Base-by-base conservation (phyloP, 1,140 invertebrate species). In the Magallana angulata region DNA sequence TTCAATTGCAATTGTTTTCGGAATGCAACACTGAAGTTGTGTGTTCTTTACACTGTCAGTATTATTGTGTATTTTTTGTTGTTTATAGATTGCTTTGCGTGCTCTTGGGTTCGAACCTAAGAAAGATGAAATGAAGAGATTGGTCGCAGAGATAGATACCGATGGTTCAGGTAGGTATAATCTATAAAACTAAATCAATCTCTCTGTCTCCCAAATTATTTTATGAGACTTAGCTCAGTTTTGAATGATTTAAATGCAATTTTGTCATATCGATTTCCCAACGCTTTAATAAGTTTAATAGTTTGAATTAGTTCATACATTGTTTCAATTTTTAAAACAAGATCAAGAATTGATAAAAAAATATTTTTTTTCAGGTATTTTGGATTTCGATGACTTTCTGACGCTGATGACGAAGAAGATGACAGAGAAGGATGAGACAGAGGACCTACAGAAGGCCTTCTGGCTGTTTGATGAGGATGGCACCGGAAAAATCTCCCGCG, bases 51-150 rank as follows among this genome's bases (percentile, higher is more conserved):
- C 36, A 48, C 24, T 24, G 24, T 24, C 24, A 24, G 24, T 24
- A 24, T 24, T 24, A 24, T 24, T 24, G 36, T 48, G 36, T 48
- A 48, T 64, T 81, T 84, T 18, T 16, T 7, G 24, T 76, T 56
- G 1, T n/a, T 76, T 88, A 12, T 36, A 88, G 87, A 88, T 88
- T 56, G 87, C 87, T 12, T 68, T 88, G 14, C 57, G 87, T 56
- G 87, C 87, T 7, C 36, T 88, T 8, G 87, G 83, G 60, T 88
- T 88, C 48, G 87, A 88, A 85, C 87, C 87, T 14, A 88, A 83
- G 18, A 88, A 88, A 85, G 87, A 84, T 18, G 87, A 88, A 56
- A 48, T 88, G 57, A 88, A 88, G 8, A 80, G 18, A 30, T 5
- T 88, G 24, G 64, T 88, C 14, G 87, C 83, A 12, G 87, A 88